Conservation (phyloP, 2,113 vertebrate genomes). For the Stegastes partitus region DNA sequence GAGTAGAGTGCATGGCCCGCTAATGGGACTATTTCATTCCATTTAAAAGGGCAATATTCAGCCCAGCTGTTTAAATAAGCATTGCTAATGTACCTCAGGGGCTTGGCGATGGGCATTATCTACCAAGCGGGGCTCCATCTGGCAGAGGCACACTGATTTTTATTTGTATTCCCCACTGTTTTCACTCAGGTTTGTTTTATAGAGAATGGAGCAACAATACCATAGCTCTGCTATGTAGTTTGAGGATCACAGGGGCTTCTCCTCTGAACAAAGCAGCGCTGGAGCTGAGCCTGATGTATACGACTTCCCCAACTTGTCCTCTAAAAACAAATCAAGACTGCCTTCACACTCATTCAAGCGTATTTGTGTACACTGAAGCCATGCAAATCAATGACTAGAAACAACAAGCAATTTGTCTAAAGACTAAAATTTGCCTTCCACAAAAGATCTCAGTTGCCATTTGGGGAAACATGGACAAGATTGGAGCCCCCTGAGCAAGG, state of each 20-base stretch:
- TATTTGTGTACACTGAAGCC: conserved; percentile 44
- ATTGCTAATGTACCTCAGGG: conserved; percentile 74
- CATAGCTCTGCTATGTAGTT: conserved; percentile 32
- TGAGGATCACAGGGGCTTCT: conserved; percentile 32
- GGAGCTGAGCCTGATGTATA: conserved; percentile 18
- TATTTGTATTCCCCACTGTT: conserved; percentile 59
- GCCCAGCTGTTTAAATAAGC: conserved; percentile 79
- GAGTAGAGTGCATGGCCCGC: conserved; percentile 58
- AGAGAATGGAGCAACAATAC: conserved; percentile 30
- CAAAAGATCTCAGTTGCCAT: conserved; percentile 44
- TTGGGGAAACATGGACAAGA: conserved; percentile 44
- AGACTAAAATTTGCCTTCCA: conserved; percentile 49
- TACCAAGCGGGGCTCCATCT: conserved; percentile 70
- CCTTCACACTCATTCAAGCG: conserved; percentile 30
- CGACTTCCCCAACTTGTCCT: conserved; percentile 12
- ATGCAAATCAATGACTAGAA: conserved; percentile 41
- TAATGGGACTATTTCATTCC: conserved; percentile 77
- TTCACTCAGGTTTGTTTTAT: conserved; percentile 58
- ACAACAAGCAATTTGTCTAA: conserved; percentile 55
- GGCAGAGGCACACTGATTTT: conserved; percentile 56
- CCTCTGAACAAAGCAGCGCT: conserved; percentile 31
- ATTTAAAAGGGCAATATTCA: conserved; percentile 81
- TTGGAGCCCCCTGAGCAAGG: conserved; percentile 51
- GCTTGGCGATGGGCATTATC: conserved; percentile 68
- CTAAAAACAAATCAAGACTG: conserved; percentile 39